Base-by-base conservation (phyloP, 30 jellyfish, hydroid and myxozoan genomes). In the Aurelia aurita region DNA sequence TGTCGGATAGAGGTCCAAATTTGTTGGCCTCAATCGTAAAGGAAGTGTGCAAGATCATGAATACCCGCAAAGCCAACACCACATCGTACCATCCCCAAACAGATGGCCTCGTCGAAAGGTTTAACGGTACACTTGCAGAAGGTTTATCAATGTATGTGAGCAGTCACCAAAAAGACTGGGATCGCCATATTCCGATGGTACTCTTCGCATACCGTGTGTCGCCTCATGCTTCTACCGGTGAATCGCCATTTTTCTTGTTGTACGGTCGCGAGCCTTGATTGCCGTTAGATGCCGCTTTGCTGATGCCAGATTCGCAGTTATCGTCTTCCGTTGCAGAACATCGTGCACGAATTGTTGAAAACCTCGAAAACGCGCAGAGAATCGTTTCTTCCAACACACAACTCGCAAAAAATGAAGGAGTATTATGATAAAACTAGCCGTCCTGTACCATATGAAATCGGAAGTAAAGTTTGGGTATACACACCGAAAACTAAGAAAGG, bases 191-290 rank as follows among this genome's bases (percentile, higher is more conserved):
- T n/a, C n/a, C n/a, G n/a, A n/a, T n/a, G n/a, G n/a, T n/a, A n/a
- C n/a, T n/a, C n/a, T n/a, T 79, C 69, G 49, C 66, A 29, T 5
- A 65, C 39, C 83, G 90, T 35, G 90, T 60, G 21, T n/a, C 90
- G 6, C 85, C 90, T 11, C 27, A 79, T 22, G 81, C 90, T 18
- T 5, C 69, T 26, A 79, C 90, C 11, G 66, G 53, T 7, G 72
- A 79, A 20, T 79, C 90, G 8, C 90, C 90, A 29, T 79, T 79
- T 79, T 79, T 60, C 46, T 44, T 69, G 6, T 35, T 69, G 31
- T 69, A 69, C 66, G 82, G 82, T 23, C 82, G 68, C 28, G 82
- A 69, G 49, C 72, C 85, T 18, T 55, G 72, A 49, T 71, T 73
- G 13, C 85, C 72, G 57, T 11, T 73, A 15, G 85, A 73, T 55